A percentile compares a stretch with the other conserved stretches of the same genome.
Evolutionary conservation across 2,888 invertebrate species (phyloP).

Genomic region (Hemicrepidius hirtus): DNA sequence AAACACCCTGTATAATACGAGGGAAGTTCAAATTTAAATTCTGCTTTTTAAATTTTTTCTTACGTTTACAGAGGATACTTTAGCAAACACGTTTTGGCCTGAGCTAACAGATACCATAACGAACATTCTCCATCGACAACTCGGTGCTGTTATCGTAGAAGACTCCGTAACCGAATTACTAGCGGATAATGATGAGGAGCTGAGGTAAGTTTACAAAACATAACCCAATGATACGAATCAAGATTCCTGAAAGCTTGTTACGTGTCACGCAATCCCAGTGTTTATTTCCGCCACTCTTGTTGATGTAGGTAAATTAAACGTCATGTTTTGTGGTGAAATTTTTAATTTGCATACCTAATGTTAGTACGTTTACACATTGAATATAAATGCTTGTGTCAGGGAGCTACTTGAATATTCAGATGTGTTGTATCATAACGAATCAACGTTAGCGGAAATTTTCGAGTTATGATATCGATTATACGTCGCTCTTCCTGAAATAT

Average conservation of each 20-base stretch:
- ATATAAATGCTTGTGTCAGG: not conserved
- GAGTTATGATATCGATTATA: no score
- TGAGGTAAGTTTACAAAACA: constrained; percentile 61
- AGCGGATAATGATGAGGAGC: constrained; percentile 63
- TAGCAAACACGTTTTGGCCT: constrained; percentile 64
- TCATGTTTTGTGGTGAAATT: not conserved
- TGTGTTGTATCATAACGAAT: no score
- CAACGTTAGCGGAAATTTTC: no score
- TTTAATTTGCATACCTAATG: constrained; percentile 7
- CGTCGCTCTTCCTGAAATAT: no score
- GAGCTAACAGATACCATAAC: constrained; percentile 64
- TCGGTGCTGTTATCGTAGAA: constrained; percentile 67
- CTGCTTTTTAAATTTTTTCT: no score
- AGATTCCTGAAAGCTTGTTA: not conserved
- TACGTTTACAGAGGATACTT: constrained; percentile 60
- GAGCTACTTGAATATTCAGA: no score
- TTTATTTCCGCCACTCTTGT: no score
- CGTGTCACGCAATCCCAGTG: no score
- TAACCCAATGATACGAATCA: not conserved
- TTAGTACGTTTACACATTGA: not conserved
- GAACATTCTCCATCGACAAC: constrained; percentile 62
- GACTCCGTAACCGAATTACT: constrained; percentile 68
- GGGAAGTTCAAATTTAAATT: no score
- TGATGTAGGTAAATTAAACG: constrained; percentile 11
- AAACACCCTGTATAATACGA: no score